Evolutionary conservation across 1,140 invertebrate genomes (phyloP).

Genomic region (Argopecten irradians): DNA sequence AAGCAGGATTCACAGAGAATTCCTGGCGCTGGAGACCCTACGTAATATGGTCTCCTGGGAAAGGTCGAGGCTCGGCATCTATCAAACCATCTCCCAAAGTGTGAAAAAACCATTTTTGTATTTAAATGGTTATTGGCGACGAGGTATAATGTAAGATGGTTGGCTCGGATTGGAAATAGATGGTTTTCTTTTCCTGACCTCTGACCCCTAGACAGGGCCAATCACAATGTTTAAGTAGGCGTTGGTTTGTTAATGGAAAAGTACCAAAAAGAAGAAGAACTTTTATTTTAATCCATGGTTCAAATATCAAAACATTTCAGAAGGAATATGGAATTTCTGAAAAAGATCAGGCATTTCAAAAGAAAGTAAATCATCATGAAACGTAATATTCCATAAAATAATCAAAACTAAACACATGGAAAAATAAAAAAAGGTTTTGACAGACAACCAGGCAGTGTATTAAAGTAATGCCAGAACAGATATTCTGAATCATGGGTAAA

Average conservation of each 20-base stretch:
- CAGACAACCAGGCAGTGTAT: too few relatives aligned
- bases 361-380: neutral
- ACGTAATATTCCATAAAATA: neutral
- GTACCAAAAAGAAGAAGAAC: neutral
- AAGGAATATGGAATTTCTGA: neutral
- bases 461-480: too few relatives aligned
- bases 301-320: neutral
- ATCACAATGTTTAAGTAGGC: neutral
- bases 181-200: neutral
- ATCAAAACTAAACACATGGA: neutral
- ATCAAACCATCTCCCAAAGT: constrained; percentile 9
- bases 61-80: neutral
- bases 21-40: neutral
- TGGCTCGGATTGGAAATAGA: neutral
- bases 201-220: neutral
- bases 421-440: too few relatives aligned
- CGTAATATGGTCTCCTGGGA: constrained; percentile 14
- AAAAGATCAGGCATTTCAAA: neutral
- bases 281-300: neutral
- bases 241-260: neutral
- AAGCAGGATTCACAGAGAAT: neutral
- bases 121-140: constrained; percentile 6
- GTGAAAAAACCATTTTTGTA: constrained; percentile 17
- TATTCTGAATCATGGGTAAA: too few relatives aligned
- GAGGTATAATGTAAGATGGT: constrained; percentile 9